phyloP scores from a whole-genome alignment of 2,797 vertebrate species.

The Acanthurus lineatus region DNA sequence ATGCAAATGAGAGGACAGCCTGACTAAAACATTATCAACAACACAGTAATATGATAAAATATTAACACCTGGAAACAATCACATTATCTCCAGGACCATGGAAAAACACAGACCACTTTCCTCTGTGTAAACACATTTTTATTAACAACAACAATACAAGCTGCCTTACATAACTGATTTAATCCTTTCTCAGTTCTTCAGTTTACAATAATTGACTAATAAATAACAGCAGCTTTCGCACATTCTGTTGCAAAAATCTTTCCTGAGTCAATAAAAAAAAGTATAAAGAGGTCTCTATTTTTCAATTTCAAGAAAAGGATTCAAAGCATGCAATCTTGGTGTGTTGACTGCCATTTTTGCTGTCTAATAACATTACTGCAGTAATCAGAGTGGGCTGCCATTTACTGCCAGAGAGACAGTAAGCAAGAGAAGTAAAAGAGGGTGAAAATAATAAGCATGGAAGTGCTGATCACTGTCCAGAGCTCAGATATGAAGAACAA shows the following conservation, averaged over 20 bases:
- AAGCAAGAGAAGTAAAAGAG: background rate
- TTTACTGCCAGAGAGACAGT: background rate
- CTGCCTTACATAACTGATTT: background rate
- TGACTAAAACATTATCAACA: background rate
- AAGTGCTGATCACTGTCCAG: background rate
- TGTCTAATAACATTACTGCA: too few relatives aligned
- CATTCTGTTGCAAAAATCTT: too few relatives aligned
- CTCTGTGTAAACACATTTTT: background rate
- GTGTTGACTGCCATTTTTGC: too few relatives aligned
- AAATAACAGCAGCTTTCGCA: too few relatives aligned
- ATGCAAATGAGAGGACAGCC: background rate
- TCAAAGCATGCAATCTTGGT: background rate
- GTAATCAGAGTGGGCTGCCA: too few relatives aligned
- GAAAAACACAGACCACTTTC: background rate
- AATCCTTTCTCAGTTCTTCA: background rate
- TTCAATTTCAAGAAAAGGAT: too few relatives aligned
- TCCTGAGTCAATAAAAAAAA: too few relatives aligned
- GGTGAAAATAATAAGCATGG: background rate
- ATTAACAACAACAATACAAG: background rate
- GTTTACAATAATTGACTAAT: too few relatives aligned
- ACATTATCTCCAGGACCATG: too few relatives aligned
- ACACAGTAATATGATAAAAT: too few relatives aligned
- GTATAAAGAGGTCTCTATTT: too few relatives aligned
- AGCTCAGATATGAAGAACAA: slow-evolving; percentile 29
- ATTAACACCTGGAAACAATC: background rate